phyloP scores from a whole-genome alignment of 2,888 invertebrate genomes.

The Pristionchus entomophagus region DNA sequence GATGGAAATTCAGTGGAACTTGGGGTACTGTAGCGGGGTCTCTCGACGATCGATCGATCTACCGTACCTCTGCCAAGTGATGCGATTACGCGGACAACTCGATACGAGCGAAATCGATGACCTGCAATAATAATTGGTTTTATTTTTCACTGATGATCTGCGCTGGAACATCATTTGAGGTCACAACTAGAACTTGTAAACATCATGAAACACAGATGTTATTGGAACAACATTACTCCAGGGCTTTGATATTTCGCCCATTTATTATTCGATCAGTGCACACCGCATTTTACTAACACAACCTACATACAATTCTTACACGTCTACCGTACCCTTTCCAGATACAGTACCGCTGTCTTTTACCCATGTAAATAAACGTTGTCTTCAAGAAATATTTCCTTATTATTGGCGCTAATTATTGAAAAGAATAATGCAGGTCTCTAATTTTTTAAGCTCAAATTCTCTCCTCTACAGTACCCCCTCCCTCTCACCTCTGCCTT shows the following conservation, averaged over 20 bases:
- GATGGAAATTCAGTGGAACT: background rate
- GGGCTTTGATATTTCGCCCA: background rate
- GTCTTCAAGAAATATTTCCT: no score
- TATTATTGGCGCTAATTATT: no score
- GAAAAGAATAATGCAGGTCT: no score
- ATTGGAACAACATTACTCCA: background rate
- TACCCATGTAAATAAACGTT: no score
- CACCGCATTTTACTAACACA: no score
- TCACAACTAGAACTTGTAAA: background rate
- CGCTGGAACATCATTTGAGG: background rate
- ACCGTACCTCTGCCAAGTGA: background rate
- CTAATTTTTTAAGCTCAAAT: no score
- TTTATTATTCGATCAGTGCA: background rate
- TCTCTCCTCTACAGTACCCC: background rate
- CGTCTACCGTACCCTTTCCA: no score
- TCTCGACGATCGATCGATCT: background rate
- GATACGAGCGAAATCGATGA: slow-evolving; percentile 44
- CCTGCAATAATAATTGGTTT: background rate
- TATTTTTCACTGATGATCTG: background rate
- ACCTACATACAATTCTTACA: no score
- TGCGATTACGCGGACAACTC: slow-evolving; percentile 5
- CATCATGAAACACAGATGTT: background rate
- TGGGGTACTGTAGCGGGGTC: background rate
- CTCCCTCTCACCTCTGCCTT: slow-evolving; percentile 28
- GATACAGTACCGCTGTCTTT: no score